These are phyloP conservation scores for Manduca sexta DNA, from an alignment of 1,140 invertebrate genomes.

Conservation along the genomic window DNA sequence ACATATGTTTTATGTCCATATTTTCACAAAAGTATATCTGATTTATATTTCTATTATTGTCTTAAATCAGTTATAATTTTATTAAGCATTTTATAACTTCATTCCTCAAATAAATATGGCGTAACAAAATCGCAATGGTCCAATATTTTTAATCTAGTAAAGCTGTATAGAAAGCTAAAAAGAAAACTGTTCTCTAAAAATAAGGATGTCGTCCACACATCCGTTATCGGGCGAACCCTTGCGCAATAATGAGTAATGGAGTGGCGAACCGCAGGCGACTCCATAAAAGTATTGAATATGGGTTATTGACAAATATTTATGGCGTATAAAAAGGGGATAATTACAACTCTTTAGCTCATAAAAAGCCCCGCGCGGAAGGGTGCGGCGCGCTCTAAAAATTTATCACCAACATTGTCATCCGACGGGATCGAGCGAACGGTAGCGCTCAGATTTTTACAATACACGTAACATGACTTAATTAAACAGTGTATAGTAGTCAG, in stretches of 20 bases:
- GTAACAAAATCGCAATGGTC: no score
- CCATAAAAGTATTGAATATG: conserved; percentile 66
- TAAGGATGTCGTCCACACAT: conserved; percentile 32
- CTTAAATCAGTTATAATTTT: no score
- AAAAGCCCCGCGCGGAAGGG: conserved; percentile 60
- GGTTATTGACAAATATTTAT: conserved; percentile 71
- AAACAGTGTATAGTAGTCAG: neutral
- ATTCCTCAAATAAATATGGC: no score
- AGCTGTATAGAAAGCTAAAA: neutral
- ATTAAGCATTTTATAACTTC: no score
- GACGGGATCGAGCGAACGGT: conserved; percentile 9
- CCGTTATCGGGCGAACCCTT: conserved; percentile 44
- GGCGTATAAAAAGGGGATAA: conserved; percentile 69
- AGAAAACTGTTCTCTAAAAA: conserved; percentile 16
- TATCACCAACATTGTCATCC: conserved; percentile 47
- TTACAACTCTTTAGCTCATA: conserved; percentile 71
- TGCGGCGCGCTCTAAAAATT: conserved; percentile 53
- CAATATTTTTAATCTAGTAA: no score
- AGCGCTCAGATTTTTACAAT: no score
- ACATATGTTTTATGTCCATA: no score
- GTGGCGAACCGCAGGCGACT: conserved; percentile 48
- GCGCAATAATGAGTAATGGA: conserved; percentile 59
- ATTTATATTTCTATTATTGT: no score
- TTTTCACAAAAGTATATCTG: no score
- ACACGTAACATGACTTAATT: neutral